Conservation (phyloP, 2,113 vertebrate species). For the Microcebus murinus region DNA sequence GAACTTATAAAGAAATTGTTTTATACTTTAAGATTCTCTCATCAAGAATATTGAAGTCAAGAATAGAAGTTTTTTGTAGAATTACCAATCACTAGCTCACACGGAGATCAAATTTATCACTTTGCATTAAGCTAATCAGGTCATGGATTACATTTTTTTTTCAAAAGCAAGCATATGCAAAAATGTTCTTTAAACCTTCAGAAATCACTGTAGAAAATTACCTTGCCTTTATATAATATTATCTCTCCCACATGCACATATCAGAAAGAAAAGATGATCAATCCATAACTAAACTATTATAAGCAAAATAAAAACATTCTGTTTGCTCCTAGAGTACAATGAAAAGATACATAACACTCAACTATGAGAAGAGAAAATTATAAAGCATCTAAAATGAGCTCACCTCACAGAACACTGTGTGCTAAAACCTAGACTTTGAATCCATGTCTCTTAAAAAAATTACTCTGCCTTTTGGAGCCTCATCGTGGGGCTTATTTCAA, state of each 20-base stretch:
- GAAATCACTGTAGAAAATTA: constrained; percentile 77
- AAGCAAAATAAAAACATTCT: constrained; percentile 74
- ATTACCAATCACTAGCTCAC: constrained; percentile 57
- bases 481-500: constrained; percentile 24
- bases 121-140: constrained; percentile 63
- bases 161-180: constrained; percentile 70
- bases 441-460: not conserved
- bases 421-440: constrained; percentile 39
- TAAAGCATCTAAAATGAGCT: constrained; percentile 57
- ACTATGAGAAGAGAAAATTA: constrained; percentile 56
- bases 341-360: constrained; percentile 31
- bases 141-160: constrained; percentile 31
- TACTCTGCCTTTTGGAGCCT: constrained; percentile 24
- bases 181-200: constrained; percentile 76
- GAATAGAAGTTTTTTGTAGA: not conserved
- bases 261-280: constrained; percentile 75
- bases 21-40: constrained; percentile 45
- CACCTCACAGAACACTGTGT: constrained; percentile 45
- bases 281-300: constrained; percentile 79
- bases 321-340: constrained; percentile 72
- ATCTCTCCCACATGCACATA: constrained; percentile 74
- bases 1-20: not conserved
- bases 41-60: not conserved
- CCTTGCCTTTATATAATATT: constrained; percentile 65
- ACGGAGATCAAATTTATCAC: not conserved